A percentile compares a stretch with the other conserved stretches of the same genome.
Conservation (phyloP, 2,888 invertebrate genomes). For the Chironomus riparius region DNA sequence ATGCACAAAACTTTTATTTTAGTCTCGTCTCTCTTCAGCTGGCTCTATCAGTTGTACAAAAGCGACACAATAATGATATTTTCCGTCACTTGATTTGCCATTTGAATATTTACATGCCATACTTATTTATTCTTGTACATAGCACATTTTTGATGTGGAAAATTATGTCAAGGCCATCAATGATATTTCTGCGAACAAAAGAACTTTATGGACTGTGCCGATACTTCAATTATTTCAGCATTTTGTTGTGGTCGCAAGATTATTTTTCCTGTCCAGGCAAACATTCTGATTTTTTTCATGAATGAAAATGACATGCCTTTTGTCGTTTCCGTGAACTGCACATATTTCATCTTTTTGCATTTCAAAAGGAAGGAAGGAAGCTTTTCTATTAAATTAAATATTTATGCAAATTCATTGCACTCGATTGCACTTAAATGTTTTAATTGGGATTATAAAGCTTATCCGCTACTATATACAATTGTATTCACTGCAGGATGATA, state of each 20-base stretch:
- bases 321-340: too few relatives aligned
- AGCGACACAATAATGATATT: neutral
- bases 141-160: neutral
- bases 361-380: too few relatives aligned
- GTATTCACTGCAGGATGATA: too few relatives aligned
- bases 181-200: constrained; percentile 1
- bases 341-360: too few relatives aligned
- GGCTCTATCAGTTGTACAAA: neutral
- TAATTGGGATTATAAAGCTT: too few relatives aligned
- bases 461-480: too few relatives aligned
- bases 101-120: neutral
- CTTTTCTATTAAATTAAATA: too few relatives aligned
- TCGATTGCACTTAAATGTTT: too few relatives aligned
- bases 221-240: neutral
- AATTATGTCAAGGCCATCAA: constrained; percentile 23
- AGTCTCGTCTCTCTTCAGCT: neutral
- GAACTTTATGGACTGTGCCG: neutral
- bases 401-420: too few relatives aligned
- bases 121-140: too few relatives aligned
- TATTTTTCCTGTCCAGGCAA: neutral
- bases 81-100: neutral
- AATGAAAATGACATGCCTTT: too few relatives aligned
- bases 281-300: neutral
- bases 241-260: neutral
- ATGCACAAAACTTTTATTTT: neutral